Base-by-base conservation (phyloP, 2,888 invertebrate genomes). In the Drosophila quinaria region DNA sequence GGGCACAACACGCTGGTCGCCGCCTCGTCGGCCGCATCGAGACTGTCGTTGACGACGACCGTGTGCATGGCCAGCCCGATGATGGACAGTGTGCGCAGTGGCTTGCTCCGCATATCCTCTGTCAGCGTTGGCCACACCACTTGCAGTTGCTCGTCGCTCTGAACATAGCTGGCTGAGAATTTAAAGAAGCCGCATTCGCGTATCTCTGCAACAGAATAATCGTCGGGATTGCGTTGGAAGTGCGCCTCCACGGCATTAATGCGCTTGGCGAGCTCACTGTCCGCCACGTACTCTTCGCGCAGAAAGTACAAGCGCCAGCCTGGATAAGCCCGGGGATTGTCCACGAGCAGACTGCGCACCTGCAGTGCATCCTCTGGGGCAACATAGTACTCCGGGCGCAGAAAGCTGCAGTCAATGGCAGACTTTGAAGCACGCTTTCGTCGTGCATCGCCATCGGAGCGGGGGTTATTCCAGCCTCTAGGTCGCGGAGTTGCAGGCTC, bases 281-380 rank as follows among this genome's bases (percentile, higher is more conserved):
- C 92, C 13, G 94, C 93, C 65, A 90, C 90, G 68, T 93, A 94
- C 54, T 92, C 94, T 94, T 96, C 95, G 60, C 94, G 93, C 39
- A 95, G 94, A 91, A 97, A 96, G 93, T 97, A 98, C 9, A 96
- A 92, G 75, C 95, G 95, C 96, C 97, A 97, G 19, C 95, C 95
- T 78, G 94, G 94, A 91, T 95, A 96, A 5, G 94, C 68, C 3
- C 31, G n/a, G 0, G 88, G 88, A 44, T 86, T 87, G 22, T 90
- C 82, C 9, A 89, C 85, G 3, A 81, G 65, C 0, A 91, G 42
- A 44, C 82, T 81, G 51, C 81, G 82, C 9, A 89, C 75, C 33
- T 87, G 75, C 3, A 83, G 46, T 0, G 72, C 81, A 78, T 86
- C 81, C 29, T 83, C 84, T 0, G 91, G 90, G 4, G 80, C 83